Conservation (phyloP, 2,888 invertebrate genomes). For the Acronicta aceris region DNA sequence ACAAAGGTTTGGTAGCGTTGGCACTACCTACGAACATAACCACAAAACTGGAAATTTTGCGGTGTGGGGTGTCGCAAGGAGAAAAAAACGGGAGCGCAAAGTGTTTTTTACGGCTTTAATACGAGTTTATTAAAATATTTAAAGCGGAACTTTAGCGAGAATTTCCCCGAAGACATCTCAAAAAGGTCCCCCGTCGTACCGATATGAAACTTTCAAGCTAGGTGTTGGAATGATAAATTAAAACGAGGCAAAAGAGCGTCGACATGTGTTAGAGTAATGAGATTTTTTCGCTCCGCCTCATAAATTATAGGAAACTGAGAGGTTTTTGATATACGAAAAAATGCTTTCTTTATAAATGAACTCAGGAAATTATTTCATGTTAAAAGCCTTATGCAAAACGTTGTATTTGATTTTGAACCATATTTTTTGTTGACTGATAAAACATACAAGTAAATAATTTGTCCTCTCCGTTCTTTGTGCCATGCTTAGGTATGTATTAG, state of each 20-base stretch:
- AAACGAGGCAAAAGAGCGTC: constrained; percentile 71
- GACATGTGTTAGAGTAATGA: constrained; percentile 71
- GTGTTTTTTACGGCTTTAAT: constrained; percentile 88
- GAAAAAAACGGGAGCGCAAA: constrained; percentile 83
- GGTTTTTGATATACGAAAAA: constrained; percentile 18
- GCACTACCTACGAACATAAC: constrained; percentile 56
- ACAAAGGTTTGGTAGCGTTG: constrained; percentile 65
- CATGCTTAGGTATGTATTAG: too few species aligned
- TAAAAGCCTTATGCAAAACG: too few species aligned
- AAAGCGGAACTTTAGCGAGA: constrained; percentile 84
- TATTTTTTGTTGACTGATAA: too few species aligned
- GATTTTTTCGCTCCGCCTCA: constrained; percentile 61
- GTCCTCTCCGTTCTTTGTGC: too few species aligned
- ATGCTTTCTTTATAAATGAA: background rate
- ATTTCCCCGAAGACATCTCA: constrained; percentile 86
- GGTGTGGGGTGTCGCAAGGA: constrained; percentile 72
- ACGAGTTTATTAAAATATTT: constrained; percentile 89
- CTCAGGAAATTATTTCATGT: background rate
- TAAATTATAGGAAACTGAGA: constrained; percentile 53
- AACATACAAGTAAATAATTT: too few species aligned
- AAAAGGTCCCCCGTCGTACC: constrained; percentile 75
- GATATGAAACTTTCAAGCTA: constrained; percentile 76
- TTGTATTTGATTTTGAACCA: too few species aligned
- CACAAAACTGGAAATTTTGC: constrained; percentile 68
- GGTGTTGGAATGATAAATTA: constrained; percentile 84